Conservation (phyloP, 2,113 vertebrate genomes). For the Cariama cristata region DNA sequence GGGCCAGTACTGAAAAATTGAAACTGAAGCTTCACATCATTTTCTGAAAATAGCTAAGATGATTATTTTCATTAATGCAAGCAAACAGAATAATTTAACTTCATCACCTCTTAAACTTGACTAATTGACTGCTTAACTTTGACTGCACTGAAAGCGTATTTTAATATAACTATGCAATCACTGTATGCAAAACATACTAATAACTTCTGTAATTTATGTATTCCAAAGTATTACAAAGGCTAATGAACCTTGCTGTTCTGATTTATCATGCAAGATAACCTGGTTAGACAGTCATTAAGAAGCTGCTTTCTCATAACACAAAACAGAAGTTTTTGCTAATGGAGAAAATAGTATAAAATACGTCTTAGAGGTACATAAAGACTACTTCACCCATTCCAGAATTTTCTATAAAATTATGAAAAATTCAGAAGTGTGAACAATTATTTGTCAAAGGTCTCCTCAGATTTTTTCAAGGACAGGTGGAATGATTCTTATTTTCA, state of each 20-base stretch:
- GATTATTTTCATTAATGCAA: not conserved
- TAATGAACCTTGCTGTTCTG: conserved; percentile 56
- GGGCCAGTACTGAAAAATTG: not conserved
- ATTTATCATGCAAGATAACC: conserved; percentile 33
- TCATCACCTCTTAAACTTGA: conserved; percentile 20
- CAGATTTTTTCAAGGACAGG: not conserved
- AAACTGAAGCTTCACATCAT: not conserved
- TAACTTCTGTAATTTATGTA: conserved; percentile 32
- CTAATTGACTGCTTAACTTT: conserved; percentile 36
- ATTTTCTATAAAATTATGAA: not conserved
- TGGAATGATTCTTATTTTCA: not conserved
- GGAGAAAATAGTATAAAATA: conserved; percentile 4
- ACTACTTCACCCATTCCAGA: not conserved
- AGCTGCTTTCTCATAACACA: not conserved
- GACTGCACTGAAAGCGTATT: conserved; percentile 39
- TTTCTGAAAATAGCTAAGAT: not conserved
- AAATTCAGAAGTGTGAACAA: not conserved
- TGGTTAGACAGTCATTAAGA: conserved; percentile 17
- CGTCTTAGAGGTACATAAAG: not conserved
- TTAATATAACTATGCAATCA: conserved; percentile 47
- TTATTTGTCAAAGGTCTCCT: not conserved
- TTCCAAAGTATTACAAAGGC: conserved; percentile 11
- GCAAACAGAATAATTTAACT: conserved; percentile 13
- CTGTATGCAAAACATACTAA: conserved; percentile 36
- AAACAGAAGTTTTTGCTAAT: not conserved